Conservation (phyloP, 1,140 invertebrate genomes). For the Pseudomyrmex sp. region DNA sequence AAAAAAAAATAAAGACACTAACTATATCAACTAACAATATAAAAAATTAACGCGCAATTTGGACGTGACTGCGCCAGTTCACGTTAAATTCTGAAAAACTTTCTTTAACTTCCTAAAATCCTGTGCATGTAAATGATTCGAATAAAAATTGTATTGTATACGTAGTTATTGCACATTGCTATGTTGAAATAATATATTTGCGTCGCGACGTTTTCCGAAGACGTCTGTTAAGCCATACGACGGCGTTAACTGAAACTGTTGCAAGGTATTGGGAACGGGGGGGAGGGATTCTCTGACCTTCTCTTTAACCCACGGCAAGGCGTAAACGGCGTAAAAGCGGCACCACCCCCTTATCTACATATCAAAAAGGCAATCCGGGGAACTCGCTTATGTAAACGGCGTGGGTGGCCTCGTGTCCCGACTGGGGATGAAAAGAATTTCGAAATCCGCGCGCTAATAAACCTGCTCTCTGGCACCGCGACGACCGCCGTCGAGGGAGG, state of each 20-base stretch:
- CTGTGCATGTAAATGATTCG: neutral
- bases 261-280: slow-evolving; percentile 42
- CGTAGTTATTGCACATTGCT: slow-evolving; percentile 39
- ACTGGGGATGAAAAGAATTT: slow-evolving; percentile 84
- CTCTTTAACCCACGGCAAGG: slow-evolving; percentile 68
- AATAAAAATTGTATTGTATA: neutral
- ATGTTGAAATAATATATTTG: slow-evolving; percentile 32
- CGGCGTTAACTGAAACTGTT: slow-evolving; percentile 48
- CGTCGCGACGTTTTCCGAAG: slow-evolving; percentile 9
- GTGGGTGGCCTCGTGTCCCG: slow-evolving; percentile 79
- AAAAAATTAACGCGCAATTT: too few relatives aligned
- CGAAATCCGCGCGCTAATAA: slow-evolving; percentile 85
- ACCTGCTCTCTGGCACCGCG: slow-evolving; percentile 81
- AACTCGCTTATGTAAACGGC: slow-evolving; percentile 86
- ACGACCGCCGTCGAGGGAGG: slow-evolving; percentile 63
- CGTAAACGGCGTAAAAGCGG: slow-evolving; percentile 84
- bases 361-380: slow-evolving; percentile 86
- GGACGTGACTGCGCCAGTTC: too few relatives aligned
- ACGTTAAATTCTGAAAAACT: neutral
- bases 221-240: slow-evolving; percentile 15
- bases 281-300: neutral
- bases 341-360: slow-evolving; percentile 84
- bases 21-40: too few relatives aligned
- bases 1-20: neutral
- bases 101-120: neutral